These are phyloP conservation scores for Drosophila anomelani DNA, from an alignment of 2,888 invertebrate genomes.

Conservation along the genomic window DNA sequence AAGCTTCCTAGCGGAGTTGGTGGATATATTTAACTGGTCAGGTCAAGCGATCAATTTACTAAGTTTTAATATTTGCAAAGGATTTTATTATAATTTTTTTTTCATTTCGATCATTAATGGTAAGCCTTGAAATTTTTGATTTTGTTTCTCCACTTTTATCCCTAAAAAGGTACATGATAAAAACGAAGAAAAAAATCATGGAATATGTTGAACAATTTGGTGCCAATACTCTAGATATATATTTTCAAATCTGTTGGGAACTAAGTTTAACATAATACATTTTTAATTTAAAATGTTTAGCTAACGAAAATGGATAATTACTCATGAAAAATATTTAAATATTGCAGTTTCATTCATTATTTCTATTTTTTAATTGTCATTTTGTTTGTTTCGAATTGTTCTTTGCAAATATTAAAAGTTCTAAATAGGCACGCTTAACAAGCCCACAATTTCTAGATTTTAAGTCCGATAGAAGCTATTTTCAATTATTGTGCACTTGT, in stretches of 20 bases:
- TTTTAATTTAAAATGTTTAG: too few relatives aligned
- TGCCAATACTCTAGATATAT: neutral
- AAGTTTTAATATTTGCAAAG: neutral
- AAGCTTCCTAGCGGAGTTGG: neutral
- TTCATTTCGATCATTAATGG: neutral
- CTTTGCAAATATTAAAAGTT: slow-evolving; percentile 1
- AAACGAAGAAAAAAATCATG: slow-evolving; percentile 1
- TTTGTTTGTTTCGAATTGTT: neutral
- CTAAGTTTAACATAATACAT: too few relatives aligned
- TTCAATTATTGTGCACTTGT: neutral
- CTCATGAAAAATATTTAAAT: too few relatives aligned
- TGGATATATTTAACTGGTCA: neutral
- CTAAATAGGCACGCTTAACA: neutral
- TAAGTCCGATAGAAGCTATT: neutral
- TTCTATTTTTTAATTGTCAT: neutral
- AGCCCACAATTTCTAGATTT: neutral
- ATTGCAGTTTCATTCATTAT: neutral
- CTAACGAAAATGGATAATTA: too few relatives aligned
- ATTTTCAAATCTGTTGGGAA: too few relatives aligned
- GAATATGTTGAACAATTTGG: neutral
- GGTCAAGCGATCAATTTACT: neutral
- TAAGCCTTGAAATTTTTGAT: too few relatives aligned
- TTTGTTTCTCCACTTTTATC: neutral
- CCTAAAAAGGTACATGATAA: neutral
- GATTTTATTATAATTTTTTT: neutral